Conservation (phyloP, 2,797 vertebrate genomes). For the Phataginus tetradactyla region DNA sequence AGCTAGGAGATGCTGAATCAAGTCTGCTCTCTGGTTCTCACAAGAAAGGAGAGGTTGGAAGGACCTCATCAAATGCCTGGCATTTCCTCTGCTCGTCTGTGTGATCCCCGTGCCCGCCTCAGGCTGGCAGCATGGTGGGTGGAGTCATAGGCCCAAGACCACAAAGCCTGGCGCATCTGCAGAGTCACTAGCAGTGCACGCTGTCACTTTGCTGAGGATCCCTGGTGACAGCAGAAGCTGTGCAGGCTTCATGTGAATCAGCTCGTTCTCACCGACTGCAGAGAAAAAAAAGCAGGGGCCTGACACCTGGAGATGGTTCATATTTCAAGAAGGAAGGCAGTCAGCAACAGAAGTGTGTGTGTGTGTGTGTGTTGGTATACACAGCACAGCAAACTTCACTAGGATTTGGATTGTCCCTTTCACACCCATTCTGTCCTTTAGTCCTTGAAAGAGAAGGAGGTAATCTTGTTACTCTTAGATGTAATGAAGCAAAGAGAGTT, state of each 20-base stretch:
- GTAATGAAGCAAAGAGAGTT: not conserved
- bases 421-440: not conserved
- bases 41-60: constrained; percentile 2
- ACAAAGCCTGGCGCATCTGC: not conserved
- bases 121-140: rapidly evolving
- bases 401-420: not conserved
- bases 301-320: not conserved
- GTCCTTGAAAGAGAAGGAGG: not conserved
- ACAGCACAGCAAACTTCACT: not conserved
- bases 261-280: not conserved
- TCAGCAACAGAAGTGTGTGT: not conserved
- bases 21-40: not conserved
- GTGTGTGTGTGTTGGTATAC: not conserved
- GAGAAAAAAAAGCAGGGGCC: not conserved
- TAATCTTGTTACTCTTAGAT: not conserved
- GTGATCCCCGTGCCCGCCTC: not conserved
- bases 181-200: not conserved
- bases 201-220: constrained; percentile 5
- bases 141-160: not conserved
- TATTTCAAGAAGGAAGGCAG: not conserved
- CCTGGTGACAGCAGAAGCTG: not conserved
- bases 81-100: not conserved
- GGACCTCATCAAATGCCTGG: not conserved
- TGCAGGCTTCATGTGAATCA: not conserved
- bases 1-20: not conserved